These are phyloP conservation scores for Platichthys flesus DNA, from an alignment of 2,113 vertebrate species.

Conservation along the genomic window DNA sequence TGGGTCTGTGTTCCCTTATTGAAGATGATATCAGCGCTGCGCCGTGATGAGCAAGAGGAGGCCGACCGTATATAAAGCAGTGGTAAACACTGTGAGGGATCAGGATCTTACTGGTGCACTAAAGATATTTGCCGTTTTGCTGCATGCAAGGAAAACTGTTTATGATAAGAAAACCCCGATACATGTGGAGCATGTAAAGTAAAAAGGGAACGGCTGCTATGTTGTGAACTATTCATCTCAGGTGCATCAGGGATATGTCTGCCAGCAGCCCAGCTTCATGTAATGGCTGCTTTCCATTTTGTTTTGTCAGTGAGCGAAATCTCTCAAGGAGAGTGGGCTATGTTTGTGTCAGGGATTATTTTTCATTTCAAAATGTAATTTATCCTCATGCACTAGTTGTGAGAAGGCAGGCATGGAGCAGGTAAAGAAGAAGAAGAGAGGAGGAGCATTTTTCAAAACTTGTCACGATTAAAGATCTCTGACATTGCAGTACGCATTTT, in stretches of 20 bases:
- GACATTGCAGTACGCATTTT: slow-evolving; percentile 53
- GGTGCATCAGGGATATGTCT: slow-evolving; percentile 48
- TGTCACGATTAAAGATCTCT: slow-evolving; percentile 61
- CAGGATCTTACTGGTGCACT: slow-evolving; percentile 49
- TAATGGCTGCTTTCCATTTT: slow-evolving; percentile 71
- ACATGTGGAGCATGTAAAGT: slow-evolving; percentile 56
- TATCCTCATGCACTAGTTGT: slow-evolving; percentile 39
- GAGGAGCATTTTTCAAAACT: slow-evolving; percentile 39
- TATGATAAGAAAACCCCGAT: slow-evolving; percentile 53
- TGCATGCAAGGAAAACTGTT: slow-evolving; percentile 34
- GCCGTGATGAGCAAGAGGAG: slow-evolving; percentile 69
- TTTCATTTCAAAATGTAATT: slow-evolving; percentile 67
- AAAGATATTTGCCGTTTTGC: slow-evolving; percentile 35
- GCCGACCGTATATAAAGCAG: slow-evolving; percentile 64
- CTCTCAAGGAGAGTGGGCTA: slow-evolving; percentile 60
- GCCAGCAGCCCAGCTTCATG: slow-evolving; percentile 47
- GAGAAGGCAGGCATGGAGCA: slow-evolving; percentile 11
- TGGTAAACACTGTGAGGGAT: slow-evolving; percentile 49
- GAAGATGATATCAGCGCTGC: slow-evolving; percentile 80
- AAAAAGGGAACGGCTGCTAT: slow-evolving; percentile 46
- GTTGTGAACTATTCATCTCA: slow-evolving; percentile 58
- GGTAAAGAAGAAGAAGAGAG: slow-evolving; percentile 17
- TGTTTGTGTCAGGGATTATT: slow-evolving; percentile 58
- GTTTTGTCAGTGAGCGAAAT: slow-evolving; percentile 66
- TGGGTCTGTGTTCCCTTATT: slow-evolving; percentile 72